Evolutionary conservation across 2,113 vertebrate genomes (phyloP).

Genomic region (Loxodonta africana): DNA sequence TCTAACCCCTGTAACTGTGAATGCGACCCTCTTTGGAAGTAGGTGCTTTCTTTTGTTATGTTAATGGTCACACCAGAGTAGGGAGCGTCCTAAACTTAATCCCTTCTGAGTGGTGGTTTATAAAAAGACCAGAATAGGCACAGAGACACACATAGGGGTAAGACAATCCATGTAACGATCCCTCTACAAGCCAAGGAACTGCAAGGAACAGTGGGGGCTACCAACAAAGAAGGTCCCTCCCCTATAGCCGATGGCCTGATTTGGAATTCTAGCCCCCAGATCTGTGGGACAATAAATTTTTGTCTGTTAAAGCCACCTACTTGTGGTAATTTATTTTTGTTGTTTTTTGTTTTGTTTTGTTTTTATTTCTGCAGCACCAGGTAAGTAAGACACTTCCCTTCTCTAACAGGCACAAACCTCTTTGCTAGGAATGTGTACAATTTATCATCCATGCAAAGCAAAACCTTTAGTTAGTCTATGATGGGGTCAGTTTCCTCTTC

Average conservation of each 20-base stretch:
- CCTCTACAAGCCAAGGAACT: neutral
- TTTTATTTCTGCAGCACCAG: neutral
- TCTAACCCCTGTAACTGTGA: neutral
- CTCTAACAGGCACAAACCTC: neutral
- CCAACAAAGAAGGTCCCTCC: neutral
- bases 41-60: neutral
- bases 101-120: neutral
- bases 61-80: neutral
- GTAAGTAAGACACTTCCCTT: neutral
- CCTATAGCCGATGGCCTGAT: neutral
- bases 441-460: neutral
- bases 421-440: neutral
- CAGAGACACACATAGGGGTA: neutral
- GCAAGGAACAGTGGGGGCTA: neutral
- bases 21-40: neutral
- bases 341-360: neutral
- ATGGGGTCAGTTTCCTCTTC: neutral
- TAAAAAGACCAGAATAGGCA: neutral
- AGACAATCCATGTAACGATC: neutral
- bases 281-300: neutral
- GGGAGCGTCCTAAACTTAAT: neutral
- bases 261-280: neutral
- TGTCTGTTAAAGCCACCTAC: neutral
- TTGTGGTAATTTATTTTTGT: neutral
- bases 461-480: neutral